phyloP scores from a whole-genome alignment of 2,797 vertebrate genomes.

The Allobates femoralis region DNA sequence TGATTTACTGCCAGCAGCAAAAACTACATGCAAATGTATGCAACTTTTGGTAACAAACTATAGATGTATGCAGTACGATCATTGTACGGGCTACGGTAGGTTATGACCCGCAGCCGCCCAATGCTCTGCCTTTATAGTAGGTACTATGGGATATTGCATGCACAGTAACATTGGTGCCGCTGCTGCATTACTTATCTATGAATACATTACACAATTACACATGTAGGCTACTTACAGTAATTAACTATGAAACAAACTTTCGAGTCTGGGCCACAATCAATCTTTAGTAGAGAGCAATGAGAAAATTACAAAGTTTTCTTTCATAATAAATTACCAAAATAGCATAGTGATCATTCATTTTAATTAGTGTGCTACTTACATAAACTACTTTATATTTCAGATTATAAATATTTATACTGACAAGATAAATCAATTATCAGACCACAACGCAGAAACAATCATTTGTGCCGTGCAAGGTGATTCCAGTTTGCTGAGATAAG shows the following conservation, averaged over 20 bases:
- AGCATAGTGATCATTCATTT: constrained; percentile 53
- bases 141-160: neutral
- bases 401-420: constrained; percentile 55
- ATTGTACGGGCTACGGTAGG: no score
- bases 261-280: constrained; percentile 45
- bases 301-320: constrained; percentile 57
- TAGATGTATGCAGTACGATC: no score
- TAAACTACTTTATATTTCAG: constrained; percentile 36
- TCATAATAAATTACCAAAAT: constrained; percentile 53
- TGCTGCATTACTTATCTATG: neutral
- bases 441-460: constrained; percentile 20
- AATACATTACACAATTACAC: neutral
- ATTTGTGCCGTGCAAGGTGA: neutral
- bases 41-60: no score
- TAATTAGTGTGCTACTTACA: constrained; percentile 49
- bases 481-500: neutral
- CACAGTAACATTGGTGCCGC: neutral
- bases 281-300: constrained; percentile 25
- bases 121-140: no score
- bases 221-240: constrained; percentile 41
- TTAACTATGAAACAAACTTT: constrained; percentile 51
- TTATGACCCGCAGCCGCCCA: no score
- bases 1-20: no score
- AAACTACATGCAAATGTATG: no score
- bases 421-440: constrained; percentile 53